Percentiles rank a stretch among this genome's conserved stretches.
These are phyloP conservation scores for Mormyrus lacerda DNA, from an alignment of 2,113 vertebrate genomes.

Conservation along the genomic window DNA sequence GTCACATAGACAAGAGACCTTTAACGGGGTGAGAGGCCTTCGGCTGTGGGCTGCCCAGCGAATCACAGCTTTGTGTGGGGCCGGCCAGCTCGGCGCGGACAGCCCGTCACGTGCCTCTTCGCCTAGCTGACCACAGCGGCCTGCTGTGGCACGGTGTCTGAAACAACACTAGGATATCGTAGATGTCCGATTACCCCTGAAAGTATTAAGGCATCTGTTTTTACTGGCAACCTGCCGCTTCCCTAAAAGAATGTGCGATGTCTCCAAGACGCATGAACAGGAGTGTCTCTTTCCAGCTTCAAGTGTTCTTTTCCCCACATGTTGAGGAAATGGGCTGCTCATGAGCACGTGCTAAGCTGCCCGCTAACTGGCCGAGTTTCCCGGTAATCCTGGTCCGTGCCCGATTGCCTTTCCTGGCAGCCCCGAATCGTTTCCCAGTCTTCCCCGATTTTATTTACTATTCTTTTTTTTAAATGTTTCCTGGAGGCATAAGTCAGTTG, in stretches of 20 bases:
- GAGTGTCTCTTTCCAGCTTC: background rate
- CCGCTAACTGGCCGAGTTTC: background rate
- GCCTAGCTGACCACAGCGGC: background rate
- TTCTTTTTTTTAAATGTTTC: background rate
- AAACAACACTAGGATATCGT: background rate
- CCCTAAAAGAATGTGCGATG: background rate
- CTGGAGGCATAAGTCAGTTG: background rate
- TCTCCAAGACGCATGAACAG: background rate
- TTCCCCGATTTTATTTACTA: background rate
- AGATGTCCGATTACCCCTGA: background rate
- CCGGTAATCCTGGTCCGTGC: background rate
- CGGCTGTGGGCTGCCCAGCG: background rate
- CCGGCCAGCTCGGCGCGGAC: background rate
- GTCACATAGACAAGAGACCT: background rate
- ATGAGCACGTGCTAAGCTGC: background rate
- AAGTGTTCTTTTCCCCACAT: background rate
- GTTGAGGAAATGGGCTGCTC: background rate
- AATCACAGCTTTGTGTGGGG: background rate
- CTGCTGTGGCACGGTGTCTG: background rate
- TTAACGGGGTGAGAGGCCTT: background rate
- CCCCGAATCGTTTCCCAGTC: background rate
- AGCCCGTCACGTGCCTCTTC: background rate
- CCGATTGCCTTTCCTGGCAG: background rate
- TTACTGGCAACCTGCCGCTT: background rate
- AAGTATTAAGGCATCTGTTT: background rate